Evolutionary conservation across 2,888 invertebrate genomes (phyloP).

Genomic region (Bombyx huttoni): DNA sequence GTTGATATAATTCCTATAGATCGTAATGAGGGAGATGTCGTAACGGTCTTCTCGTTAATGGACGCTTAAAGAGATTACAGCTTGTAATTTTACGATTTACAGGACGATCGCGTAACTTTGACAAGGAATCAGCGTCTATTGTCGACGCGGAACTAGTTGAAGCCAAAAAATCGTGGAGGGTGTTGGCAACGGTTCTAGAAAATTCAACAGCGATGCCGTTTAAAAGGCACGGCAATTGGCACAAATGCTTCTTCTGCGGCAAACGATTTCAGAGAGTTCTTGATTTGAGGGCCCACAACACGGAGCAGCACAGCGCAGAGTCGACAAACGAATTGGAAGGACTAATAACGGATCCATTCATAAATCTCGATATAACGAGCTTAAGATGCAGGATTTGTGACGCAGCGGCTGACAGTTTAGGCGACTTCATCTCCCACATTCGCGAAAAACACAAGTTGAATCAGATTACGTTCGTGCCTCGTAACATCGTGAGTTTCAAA

Average conservation of each 20-base stretch:
- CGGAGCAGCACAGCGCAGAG: slow-evolving; percentile 3
- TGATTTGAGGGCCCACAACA: slow-evolving; percentile 7
- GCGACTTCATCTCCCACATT: slow-evolving; percentile 7
- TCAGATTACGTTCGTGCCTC: slow-evolving; percentile 2
- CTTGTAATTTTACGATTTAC: slow-evolving; percentile 2
- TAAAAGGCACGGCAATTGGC: slow-evolving; percentile 7
- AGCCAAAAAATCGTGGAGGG: neutral
- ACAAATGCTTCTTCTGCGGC: slow-evolving; percentile 12
- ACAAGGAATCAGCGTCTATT: neutral
- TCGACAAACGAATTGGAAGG: neutral
- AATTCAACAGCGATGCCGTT: slow-evolving; percentile 11
- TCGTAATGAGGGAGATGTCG: no score
- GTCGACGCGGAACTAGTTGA: slow-evolving; percentile 1
- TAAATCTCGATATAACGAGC: slow-evolving; percentile 11
- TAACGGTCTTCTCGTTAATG: no score
- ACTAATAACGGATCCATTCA: slow-evolving; percentile 2
- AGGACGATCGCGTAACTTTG: slow-evolving; percentile 1
- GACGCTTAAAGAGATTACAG: neutral
- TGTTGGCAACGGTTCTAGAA: slow-evolving; percentile 5
- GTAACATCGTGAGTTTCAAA: slow-evolving; percentile 10
- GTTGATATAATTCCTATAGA: no score
- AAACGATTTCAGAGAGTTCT: slow-evolving; percentile 4
- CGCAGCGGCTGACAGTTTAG: slow-evolving; percentile 1
- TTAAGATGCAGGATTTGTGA: slow-evolving; percentile 9
- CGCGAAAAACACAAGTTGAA: slow-evolving; percentile 5